Percentiles rank a stretch among this genome's conserved stretches.
Evolutionary conservation across 1,140 invertebrate genomes (phyloP).

Genomic region (Psix sp.): DNA sequence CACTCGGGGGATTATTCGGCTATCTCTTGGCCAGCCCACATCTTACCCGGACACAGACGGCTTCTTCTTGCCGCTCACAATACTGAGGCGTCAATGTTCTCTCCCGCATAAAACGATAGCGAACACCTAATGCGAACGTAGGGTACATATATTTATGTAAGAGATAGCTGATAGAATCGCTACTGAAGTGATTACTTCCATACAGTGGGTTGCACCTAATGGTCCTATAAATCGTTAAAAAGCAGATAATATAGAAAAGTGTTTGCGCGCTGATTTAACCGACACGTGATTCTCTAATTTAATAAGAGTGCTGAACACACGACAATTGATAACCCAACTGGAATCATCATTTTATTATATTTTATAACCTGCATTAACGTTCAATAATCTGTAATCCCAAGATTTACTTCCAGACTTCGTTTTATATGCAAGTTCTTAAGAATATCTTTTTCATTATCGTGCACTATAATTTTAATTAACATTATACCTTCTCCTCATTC

Average conservation of each 20-base stretch:
- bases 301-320: not conserved
- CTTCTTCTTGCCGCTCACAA: slow-evolving; percentile 37
- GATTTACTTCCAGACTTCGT: no score
- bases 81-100: slow-evolving; percentile 36
- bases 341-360: no score
- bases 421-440: no score
- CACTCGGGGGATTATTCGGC: slow-evolving; percentile 70
- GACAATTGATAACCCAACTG: no score
- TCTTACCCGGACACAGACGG: slow-evolving; percentile 42
- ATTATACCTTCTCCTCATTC: no score
- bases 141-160: slow-evolving; percentile 72
- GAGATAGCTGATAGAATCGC: slow-evolving; percentile 66
- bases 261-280: slow-evolving; percentile 41
- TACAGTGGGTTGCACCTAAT: slow-evolving; percentile 36
- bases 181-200: slow-evolving; percentile 62
- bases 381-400: no score
- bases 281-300: slow-evolving; percentile 27
- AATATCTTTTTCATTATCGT: no score
- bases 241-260: slow-evolving; percentile 44
- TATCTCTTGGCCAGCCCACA: slow-evolving; percentile 67
- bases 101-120: slow-evolving; percentile 55
- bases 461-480: no score
- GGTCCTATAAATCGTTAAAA: slow-evolving; percentile 47
- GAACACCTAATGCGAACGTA: slow-evolving; percentile 66
- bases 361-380: no score